phyloP scores from a whole-genome alignment of 2,888 invertebrate species.

The Sceliomorpha sp. region DNA sequence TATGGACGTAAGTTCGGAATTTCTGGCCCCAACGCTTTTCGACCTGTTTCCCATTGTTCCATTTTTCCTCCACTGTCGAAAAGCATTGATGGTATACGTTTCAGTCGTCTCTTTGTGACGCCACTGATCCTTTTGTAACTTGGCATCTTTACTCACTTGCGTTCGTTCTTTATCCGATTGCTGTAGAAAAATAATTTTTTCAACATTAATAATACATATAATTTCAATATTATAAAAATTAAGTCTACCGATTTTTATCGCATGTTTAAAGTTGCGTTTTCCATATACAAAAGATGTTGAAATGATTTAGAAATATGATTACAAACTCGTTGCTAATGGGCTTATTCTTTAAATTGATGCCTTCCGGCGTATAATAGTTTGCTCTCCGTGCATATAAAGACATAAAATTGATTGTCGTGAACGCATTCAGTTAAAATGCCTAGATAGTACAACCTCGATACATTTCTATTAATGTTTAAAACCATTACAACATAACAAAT shows the following conservation, averaged over 20 bases:
- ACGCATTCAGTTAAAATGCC: too few relatives aligned
- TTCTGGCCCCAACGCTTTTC: slow-evolving; percentile 57
- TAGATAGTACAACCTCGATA: too few relatives aligned
- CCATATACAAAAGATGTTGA: too few relatives aligned
- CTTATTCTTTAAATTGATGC: slow-evolving; percentile 1
- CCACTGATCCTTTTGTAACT: slow-evolving; percentile 60
- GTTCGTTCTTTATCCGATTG: slow-evolving; percentile 65
- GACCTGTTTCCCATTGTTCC: slow-evolving; percentile 62
- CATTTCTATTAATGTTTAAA: too few relatives aligned
- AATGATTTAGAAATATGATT: slow-evolving; percentile 2
- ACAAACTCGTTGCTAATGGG: neutral
- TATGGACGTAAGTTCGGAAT: slow-evolving; percentile 5
- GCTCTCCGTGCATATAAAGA: too few relatives aligned
- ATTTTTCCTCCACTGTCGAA: slow-evolving; percentile 73
- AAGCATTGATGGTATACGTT: slow-evolving; percentile 63
- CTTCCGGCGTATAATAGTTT: neutral
- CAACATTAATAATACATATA: neutral
- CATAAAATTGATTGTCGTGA: too few relatives aligned
- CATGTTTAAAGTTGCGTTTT: too few relatives aligned
- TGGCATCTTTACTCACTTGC: slow-evolving; percentile 61
- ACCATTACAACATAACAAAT: too few relatives aligned
- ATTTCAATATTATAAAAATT: too few relatives aligned
- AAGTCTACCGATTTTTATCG: too few relatives aligned
- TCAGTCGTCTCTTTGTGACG: slow-evolving; percentile 61
- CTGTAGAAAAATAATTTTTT: slow-evolving; percentile 51